phyloP scores from a whole-genome alignment of 2,888 invertebrate species.

The Pyrrhosoma nymphula region DNA sequence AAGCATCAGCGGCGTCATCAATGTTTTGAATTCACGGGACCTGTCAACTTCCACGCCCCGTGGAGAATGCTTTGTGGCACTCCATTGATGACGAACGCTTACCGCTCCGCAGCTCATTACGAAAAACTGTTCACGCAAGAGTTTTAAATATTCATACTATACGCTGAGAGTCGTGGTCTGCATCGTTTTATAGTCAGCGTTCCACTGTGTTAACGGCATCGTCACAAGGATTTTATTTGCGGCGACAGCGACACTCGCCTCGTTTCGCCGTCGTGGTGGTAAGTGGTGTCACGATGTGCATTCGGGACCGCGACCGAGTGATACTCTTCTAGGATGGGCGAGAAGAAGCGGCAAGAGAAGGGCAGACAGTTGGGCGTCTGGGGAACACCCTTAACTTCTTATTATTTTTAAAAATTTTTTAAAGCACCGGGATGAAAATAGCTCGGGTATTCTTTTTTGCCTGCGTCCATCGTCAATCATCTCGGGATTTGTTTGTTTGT shows the following conservation, averaged over 20 bases:
- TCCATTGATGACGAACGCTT: background rate
- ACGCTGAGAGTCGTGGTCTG: background rate
- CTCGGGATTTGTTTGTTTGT: background rate
- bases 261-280: background rate
- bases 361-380: background rate
- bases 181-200: background rate
- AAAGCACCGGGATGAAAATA: background rate
- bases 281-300: background rate
- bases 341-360: background rate
- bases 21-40: background rate
- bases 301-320: background rate
- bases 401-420: background rate
- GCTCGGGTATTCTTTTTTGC: background rate
- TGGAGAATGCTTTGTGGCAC: background rate
- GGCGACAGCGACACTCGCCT: background rate
- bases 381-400: background rate
- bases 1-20: too few species aligned
- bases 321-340: background rate
- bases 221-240: background rate
- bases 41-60: background rate
- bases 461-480: background rate
- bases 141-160: constrained; percentile 22
- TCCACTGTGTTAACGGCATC: background rate
- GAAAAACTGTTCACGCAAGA: background rate
- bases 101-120: background rate